Conservation (phyloP, 2,888 invertebrate species). For the Rambutsinella grinnellia region DNA sequence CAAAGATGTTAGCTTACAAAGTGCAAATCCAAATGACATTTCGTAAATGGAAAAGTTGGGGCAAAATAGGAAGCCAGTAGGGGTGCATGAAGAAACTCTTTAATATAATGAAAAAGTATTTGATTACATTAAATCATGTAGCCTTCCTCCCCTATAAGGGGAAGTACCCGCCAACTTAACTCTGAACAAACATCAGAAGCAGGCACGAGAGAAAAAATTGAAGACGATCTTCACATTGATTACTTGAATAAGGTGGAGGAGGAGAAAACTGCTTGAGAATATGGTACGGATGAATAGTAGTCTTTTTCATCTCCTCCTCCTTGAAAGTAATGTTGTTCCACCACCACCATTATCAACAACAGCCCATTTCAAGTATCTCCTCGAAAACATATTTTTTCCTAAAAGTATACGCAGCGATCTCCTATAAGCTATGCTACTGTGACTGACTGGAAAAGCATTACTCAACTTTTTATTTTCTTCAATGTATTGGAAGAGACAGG, state of each 20-base stretch:
- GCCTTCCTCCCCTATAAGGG: too few relatives aligned
- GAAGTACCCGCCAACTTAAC: not conserved
- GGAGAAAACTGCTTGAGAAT: too few relatives aligned
- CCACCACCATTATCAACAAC: too few relatives aligned
- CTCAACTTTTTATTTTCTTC: constrained; percentile 26
- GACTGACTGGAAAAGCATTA: constrained; percentile 29
- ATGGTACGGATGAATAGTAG: too few relatives aligned
- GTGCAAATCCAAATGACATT: too few relatives aligned
- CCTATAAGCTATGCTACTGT: not conserved
- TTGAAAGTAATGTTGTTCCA: not conserved
- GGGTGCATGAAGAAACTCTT: not conserved
- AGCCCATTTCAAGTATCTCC: not conserved
- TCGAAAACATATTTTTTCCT: not conserved
- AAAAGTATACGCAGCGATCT: not conserved
- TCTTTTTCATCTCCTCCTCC: constrained; percentile 12
- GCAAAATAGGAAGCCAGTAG: constrained; percentile 7
- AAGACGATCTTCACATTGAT: not conserved
- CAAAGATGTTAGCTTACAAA: too few relatives aligned
- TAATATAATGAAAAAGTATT: constrained; percentile 16
- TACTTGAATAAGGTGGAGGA: not conserved
- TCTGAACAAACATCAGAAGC: not conserved
- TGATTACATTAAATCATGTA: constrained; percentile 26
- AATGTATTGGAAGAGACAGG: constrained; percentile 25
- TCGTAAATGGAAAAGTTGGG: too few relatives aligned
- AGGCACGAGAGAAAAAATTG: not conserved